phyloP scores from a whole-genome alignment of 1,140 invertebrate genomes.

The Neocloeon triangulifer region DNA sequence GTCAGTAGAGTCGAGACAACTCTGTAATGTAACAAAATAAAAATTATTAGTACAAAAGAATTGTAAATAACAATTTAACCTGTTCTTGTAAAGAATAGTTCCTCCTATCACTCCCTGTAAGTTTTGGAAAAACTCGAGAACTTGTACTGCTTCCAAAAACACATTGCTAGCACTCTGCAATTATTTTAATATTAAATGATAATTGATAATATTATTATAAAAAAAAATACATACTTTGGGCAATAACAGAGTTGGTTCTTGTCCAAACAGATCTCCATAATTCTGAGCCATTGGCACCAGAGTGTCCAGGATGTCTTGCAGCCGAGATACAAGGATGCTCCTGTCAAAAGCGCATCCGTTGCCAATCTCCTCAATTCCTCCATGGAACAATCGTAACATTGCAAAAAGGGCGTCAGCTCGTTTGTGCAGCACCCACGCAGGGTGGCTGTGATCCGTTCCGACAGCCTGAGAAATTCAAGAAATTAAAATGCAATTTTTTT shows the following conservation, averaged over 20 bases:
- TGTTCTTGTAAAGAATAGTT: constrained; percentile 57
- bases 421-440: constrained; percentile 52
- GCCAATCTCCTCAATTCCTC: constrained; percentile 42
- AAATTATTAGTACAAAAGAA: constrained; percentile 2
- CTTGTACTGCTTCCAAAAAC: constrained; percentile 57
- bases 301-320: constrained; percentile 63
- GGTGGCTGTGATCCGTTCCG: constrained; percentile 62
- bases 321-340: constrained; percentile 23
- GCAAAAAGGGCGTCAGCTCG: constrained; percentile 44
- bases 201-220: constrained; percentile 3
- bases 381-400: constrained; percentile 53
- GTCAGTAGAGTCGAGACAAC: constrained; percentile 54
- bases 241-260: constrained; percentile 47
- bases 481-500: constrained; percentile 6
- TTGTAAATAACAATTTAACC: constrained; percentile 26
- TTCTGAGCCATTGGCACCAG: too few relatives aligned
- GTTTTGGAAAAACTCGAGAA: constrained; percentile 50
- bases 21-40: constrained; percentile 23
- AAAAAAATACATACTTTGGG: constrained; percentile 34
- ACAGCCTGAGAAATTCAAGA: constrained; percentile 46
- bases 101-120: constrained; percentile 50
- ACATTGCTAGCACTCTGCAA: constrained; percentile 52
- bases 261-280: constrained; percentile 52
- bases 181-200: background rate
- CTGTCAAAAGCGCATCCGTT: constrained; percentile 13